Evolutionary conservation across 1,140 invertebrate genomes (phyloP).

Genomic region (Hormaphis cornu): DNA sequence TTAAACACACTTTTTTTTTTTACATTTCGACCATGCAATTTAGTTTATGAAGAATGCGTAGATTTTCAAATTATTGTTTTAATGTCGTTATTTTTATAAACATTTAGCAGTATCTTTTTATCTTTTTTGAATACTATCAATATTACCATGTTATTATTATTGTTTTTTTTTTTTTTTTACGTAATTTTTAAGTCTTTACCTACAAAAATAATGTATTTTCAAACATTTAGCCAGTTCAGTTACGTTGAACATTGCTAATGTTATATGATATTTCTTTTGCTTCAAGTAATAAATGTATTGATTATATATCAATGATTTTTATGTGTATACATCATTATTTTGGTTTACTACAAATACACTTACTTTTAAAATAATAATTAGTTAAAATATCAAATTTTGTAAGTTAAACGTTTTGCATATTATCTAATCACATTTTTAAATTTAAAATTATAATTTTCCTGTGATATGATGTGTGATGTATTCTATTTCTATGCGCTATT

Average conservation of each 20-base stretch:
- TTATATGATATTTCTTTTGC: too few species aligned
- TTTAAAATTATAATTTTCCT: neutral
- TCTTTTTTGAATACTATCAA: neutral
- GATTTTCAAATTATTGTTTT: neutral
- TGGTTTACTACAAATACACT: neutral
- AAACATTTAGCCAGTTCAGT: neutral
- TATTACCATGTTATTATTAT: neutral
- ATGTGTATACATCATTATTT: neutral
- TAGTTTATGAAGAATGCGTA: too few species aligned
- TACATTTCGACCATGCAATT: neutral
- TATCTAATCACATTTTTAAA: neutral
- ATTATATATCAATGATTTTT: neutral
- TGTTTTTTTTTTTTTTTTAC: neutral
- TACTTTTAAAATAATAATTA: neutral
- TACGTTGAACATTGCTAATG: neutral
- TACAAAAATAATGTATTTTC: neutral
- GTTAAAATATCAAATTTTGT: neutral
- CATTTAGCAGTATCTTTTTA: neutral
- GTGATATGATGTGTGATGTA: conserved; percentile 16
- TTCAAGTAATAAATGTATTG: neutral
- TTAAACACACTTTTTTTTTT: neutral
- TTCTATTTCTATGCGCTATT: too few species aligned
- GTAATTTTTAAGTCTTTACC: neutral
- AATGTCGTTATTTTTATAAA: neutral
- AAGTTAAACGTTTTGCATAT: neutral